A percentile compares a stretch with the other conserved stretches of the same genome.
phyloP scores from a whole-genome alignment of 2,113 vertebrate species.

The Tachycineta bicolor region DNA sequence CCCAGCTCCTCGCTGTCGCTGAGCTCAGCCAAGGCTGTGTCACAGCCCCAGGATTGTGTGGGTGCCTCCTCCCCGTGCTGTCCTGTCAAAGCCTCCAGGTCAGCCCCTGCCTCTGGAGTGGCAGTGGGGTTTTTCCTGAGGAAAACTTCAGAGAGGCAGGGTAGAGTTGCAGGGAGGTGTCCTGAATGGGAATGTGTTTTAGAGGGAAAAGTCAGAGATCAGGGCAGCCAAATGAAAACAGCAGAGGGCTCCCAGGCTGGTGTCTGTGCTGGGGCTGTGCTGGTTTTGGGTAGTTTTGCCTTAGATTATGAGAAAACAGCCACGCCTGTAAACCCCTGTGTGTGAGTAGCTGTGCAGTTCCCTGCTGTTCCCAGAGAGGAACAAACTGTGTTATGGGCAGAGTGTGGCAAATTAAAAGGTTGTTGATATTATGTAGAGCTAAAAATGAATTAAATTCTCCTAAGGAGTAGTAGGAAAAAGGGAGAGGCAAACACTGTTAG shows the following conservation, averaged over 20 bases:
- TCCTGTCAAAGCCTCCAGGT: not conserved
- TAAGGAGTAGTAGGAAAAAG: not conserved
- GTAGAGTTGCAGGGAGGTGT: not conserved
- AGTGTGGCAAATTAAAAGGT: not conserved
- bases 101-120: rapidly evolving
- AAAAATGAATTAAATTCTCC: not conserved
- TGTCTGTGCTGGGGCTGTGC: not conserved
- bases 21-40: not conserved
- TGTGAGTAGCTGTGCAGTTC: not conserved
- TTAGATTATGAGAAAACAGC: not conserved
- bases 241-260: not conserved
- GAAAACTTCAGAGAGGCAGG: not conserved
- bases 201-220: not conserved
- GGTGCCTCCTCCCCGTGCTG: rapidly evolving
- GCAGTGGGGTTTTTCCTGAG: not conserved
- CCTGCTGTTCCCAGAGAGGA: not conserved
- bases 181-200: not conserved
- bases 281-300: not conserved
- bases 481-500: not conserved
- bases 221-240: not conserved
- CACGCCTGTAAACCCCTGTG: not conserved
- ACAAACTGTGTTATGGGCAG: not conserved
- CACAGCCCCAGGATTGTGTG: not conserved
- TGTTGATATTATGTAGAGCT: not conserved
- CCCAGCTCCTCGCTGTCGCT: not conserved